Evolutionary conservation across 2,888 invertebrate species (phyloP).

Genomic region (Lucinisca nassula): DNA sequence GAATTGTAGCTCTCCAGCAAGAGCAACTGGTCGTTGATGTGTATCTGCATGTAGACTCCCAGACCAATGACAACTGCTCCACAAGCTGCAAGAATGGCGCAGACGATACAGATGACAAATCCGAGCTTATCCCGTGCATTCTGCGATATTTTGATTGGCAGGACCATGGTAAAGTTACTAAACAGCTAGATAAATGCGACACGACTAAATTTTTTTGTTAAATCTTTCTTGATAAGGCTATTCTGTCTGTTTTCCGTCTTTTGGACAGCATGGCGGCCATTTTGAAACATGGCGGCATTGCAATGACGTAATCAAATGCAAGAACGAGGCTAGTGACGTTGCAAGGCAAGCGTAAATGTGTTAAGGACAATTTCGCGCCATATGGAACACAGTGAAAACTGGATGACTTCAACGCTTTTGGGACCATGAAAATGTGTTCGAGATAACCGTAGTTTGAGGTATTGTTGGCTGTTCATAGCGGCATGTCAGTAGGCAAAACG

Average conservation of each 20-base stretch:
- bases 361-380: background rate
- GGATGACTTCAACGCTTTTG: too few species aligned
- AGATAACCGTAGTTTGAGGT: too few species aligned
- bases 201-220: too few species aligned
- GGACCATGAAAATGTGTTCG: too few species aligned
- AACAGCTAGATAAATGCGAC: too few species aligned
- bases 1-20: conserved; percentile 75
- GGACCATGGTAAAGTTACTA: conserved; percentile 60
- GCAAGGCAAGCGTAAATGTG: background rate
- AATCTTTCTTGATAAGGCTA: too few species aligned
- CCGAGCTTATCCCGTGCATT: conserved; percentile 72
- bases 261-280: background rate
- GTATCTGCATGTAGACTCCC: conserved; percentile 73
- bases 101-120: conserved; percentile 63
- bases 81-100: conserved; percentile 61
- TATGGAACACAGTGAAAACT: too few species aligned
- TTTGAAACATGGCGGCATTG: background rate
- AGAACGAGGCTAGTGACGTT: background rate
- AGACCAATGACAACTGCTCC: conserved; percentile 64
- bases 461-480: too few species aligned
- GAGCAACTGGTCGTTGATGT: conserved; percentile 72
- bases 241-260: too few species aligned
- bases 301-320: background rate
- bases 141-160: conserved; percentile 67
- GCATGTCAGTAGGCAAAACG: too few species aligned